Conservation (phyloP, 2,797 vertebrate genomes). For the Petrocephalus schoutedeni region DNA sequence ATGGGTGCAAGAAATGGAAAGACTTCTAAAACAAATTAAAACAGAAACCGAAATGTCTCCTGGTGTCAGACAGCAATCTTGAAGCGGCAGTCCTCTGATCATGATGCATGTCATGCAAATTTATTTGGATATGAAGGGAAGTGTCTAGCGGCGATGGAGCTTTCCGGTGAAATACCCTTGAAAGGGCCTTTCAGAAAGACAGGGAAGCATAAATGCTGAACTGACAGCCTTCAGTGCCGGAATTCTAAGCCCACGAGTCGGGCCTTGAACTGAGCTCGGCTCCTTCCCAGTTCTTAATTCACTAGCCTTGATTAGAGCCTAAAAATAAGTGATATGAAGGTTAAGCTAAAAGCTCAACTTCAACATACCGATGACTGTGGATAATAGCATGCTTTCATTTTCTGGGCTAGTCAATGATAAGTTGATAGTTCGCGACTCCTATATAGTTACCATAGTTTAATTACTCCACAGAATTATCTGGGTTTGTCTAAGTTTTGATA, state of each 20-base stretch:
- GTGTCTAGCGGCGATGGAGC: neutral
- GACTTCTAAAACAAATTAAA: neutral
- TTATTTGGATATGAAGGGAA: neutral
- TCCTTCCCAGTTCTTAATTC: neutral
- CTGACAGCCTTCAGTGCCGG: neutral
- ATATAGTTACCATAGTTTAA: neutral
- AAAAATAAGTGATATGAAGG: neutral
- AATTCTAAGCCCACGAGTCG: neutral
- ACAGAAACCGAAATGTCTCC: neutral
- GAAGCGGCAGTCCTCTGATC: neutral
- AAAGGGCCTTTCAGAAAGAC: neutral
- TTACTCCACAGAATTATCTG: neutral
- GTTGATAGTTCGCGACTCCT: neutral
- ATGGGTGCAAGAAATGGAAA: neutral
- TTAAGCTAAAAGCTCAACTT: neutral
- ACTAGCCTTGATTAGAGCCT: neutral
- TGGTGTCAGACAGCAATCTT: neutral
- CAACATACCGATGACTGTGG: neutral
- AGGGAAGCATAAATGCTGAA: neutral
- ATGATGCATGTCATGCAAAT: neutral
- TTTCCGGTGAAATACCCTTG: neutral
- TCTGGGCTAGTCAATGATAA: neutral
- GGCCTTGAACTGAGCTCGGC: too few relatives aligned
- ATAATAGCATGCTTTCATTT: neutral
- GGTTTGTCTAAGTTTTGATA: neutral